Conservation (phyloP, 2,797 vertebrate genomes). For the Delichon dasypus region DNA sequence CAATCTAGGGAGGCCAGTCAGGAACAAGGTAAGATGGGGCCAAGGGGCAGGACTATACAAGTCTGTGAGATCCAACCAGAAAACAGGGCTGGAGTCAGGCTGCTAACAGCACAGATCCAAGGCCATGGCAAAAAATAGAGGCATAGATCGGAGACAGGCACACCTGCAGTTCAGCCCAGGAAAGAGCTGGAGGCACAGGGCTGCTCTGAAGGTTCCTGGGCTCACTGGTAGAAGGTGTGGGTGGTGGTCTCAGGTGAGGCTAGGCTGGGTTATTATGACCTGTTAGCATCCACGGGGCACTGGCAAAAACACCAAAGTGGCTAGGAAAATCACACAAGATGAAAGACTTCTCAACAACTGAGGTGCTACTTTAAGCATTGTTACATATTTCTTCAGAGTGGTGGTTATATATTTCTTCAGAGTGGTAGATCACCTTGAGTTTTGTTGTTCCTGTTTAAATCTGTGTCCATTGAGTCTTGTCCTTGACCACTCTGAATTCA, state of each 20-base stretch:
- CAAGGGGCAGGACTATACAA: not conserved
- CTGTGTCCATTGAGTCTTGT: not conserved
- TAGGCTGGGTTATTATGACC: not conserved
- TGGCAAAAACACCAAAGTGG: not conserved
- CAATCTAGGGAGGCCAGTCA: accelerated
- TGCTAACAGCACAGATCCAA: not conserved
- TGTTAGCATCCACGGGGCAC: not conserved
- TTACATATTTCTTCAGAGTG: not conserved
- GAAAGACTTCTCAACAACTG: not conserved
- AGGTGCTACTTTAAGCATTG: accelerated
- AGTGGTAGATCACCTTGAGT: not conserved
- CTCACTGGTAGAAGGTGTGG: accelerated
- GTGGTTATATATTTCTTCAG: not conserved
- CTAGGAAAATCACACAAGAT: not conserved
- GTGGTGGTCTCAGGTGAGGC: not conserved
- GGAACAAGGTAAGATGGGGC: not conserved
- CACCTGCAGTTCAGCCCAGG: not conserved
- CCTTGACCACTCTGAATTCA: not conserved
- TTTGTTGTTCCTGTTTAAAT: not conserved
- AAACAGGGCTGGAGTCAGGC: not conserved
- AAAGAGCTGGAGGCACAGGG: not conserved
- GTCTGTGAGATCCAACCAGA: not conserved
- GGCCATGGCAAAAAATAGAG: not conserved
- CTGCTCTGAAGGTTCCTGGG: not conserved
- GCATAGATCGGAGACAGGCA: accelerated